Evolutionary conservation across 2,113 vertebrate species (phyloP), one percentile per base, ranked within the genome.

Genomic region (Xenotilapia caudafasciata): DNA sequence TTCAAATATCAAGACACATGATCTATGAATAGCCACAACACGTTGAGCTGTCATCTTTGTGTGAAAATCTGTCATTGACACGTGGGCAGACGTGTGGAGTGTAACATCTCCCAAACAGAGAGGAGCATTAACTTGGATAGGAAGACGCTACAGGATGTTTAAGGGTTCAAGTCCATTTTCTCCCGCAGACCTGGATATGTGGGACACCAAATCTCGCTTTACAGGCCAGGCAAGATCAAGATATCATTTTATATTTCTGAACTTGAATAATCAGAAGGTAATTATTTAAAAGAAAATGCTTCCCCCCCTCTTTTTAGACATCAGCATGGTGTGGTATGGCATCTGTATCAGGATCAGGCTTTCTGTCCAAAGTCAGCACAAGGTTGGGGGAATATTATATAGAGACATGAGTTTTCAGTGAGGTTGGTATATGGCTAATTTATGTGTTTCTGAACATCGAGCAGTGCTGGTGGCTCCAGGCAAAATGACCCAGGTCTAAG

Each of bases 121-220:
- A 35, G 54, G 38, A 84, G 79, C 28, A 33, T 84, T 47, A 70
- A 51, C 84, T 85, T 75, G 68, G 86, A 87, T 33, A 23, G 83
- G 55, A 83, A 47, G 88, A 85, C 11, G 11, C 42, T 75, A 28
- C 53, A 86, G 58, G 38, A 92, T 88, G 58, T 91, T 90, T 15
- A 77, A 84, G 68, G 79, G 89, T 77, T 91, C 88, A 73, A 89
- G 90, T 60, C 93, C 91, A 11, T 89, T 94, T 58, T 83, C 91
- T 49, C 79, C 93, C n/a, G 15, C 60, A 5, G 92, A 95, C 77
- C 88, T 94, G 23, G 90, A 96, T 31, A 93, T 94, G 90, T 96
- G 93, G 95, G 94, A 94, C 62, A 86, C 80, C 28, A 92, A 86
- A 80, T 91, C 88, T 70, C 75, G 38, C 47, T 90, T 96, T 77